Evolutionary conservation across 2,888 invertebrate species (phyloP).

Genomic region (Erpobdella octoculata): DNA sequence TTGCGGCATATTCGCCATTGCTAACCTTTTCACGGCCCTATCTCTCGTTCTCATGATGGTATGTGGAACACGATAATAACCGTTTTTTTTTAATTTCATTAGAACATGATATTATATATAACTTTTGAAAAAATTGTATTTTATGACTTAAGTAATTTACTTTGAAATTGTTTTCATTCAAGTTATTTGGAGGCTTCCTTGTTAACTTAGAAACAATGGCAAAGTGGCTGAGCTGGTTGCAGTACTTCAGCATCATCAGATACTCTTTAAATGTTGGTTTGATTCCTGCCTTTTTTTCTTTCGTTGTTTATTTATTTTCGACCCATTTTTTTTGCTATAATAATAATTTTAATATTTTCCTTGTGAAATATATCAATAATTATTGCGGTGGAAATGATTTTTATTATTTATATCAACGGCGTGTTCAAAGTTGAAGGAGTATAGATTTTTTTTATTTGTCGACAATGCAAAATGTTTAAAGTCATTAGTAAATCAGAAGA

Average conservation of each 20-base stretch:
- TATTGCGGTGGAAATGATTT: too few relatives aligned
- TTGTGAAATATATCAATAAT: too few relatives aligned
- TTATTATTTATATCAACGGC: too few relatives aligned
- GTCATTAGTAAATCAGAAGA: too few relatives aligned
- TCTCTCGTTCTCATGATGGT: slow-evolving; percentile 45
- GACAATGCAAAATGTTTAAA: too few relatives aligned
- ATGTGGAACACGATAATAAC: too few relatives aligned
- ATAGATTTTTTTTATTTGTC: too few relatives aligned
- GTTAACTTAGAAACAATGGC: slow-evolving; percentile 47
- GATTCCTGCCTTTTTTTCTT: background rate
- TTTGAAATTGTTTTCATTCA: background rate
- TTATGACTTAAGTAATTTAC: background rate
- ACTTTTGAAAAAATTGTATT: background rate
- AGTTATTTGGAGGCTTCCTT: slow-evolving; percentile 48
- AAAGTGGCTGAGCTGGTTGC: slow-evolving; percentile 47
- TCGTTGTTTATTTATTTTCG: background rate
- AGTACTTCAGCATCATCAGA: slow-evolving; percentile 48
- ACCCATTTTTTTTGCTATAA: too few relatives aligned
- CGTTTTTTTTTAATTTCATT: too few relatives aligned
- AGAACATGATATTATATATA: background rate
- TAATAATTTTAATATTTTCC: too few relatives aligned
- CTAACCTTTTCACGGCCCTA: slow-evolving; percentile 39
- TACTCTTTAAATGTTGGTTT: slow-evolving; percentile 41
- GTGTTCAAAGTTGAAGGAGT: too few relatives aligned
- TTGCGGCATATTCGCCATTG: slow-evolving; percentile 36